Evolutionary conservation across 2,113 vertebrate species (phyloP).

Genomic region (Pandion haliaetus): DNA sequence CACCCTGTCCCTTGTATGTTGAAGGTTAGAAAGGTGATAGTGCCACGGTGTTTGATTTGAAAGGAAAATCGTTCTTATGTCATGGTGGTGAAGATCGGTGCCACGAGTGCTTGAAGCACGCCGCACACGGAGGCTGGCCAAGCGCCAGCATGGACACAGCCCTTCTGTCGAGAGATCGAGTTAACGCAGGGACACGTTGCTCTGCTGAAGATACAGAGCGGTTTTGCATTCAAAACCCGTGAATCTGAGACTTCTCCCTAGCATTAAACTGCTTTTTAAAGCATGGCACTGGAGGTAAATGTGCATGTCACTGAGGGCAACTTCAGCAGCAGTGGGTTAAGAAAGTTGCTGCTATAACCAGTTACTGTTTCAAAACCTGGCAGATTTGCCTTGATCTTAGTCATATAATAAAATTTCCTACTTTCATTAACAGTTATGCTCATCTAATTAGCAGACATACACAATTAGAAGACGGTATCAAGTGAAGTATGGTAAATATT

Average conservation of each 20-base stretch:
- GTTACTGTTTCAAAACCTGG: background rate
- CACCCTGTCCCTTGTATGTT: rapidly evolving
- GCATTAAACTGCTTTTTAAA: background rate
- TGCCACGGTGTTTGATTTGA: background rate
- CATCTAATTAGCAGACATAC: background rate
- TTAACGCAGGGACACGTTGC: background rate
- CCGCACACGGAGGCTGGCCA: rapidly evolving
- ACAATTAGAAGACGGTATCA: background rate
- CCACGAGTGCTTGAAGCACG: rapidly evolving
- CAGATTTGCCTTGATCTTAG: background rate
- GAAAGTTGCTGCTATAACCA: background rate
- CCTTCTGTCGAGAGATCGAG: rapidly evolving
- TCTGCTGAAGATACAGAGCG: background rate
- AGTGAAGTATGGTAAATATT: background rate
- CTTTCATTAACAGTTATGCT: background rate
- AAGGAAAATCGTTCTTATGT: background rate
- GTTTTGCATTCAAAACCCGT: background rate
- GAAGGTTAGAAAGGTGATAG: background rate
- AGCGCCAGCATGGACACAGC: rapidly evolving
- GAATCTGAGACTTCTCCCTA: background rate
- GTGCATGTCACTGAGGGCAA: background rate
- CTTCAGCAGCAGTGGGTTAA: background rate
- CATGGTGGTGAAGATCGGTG: rapidly evolving
- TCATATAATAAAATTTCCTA: background rate
- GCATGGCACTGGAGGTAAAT: background rate